Percentiles rank a stretch among this genome's conserved stretches.
Evolutionary conservation across 2,888 invertebrate genomes (phyloP).

Genomic region (Nudaria mundana): DNA sequence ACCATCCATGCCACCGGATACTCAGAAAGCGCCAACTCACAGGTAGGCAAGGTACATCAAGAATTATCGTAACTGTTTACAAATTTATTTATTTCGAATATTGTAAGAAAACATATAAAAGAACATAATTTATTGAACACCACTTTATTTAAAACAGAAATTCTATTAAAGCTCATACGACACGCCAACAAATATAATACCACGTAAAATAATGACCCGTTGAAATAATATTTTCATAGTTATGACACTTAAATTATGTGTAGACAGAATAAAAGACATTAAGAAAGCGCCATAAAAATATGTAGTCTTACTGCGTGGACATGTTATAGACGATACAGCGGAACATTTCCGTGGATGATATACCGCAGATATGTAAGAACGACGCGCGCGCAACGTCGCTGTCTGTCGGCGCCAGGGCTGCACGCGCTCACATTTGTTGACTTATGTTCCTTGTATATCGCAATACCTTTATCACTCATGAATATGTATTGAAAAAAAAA

Average conservation of each 20-base stretch:
- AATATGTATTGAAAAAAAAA: conserved; percentile 75
- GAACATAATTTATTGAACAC: conserved; percentile 24
- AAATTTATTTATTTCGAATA: conserved; percentile 21
- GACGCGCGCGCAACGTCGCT: conserved; percentile 30
- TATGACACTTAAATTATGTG: conserved; percentile 63
- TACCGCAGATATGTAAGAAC: conserved; percentile 40
- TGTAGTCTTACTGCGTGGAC: conserved; percentile 65
- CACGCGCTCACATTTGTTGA: conserved; percentile 66
- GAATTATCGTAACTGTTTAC: conserved; percentile 35
- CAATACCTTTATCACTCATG: conserved; percentile 78
- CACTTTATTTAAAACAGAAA: conserved; percentile 22
- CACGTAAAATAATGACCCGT: conserved; percentile 29
- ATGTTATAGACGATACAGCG: conserved; percentile 54
- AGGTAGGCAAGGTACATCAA: conserved; percentile 29
- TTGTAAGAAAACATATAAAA: conserved; percentile 26
- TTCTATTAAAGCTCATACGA: conserved; percentile 27
- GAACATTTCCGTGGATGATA: conserved; percentile 37
- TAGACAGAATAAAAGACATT: conserved; percentile 59
- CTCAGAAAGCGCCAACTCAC: conserved; percentile 40
- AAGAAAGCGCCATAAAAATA: conserved; percentile 65
- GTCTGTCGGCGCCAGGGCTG: conserved; percentile 37
- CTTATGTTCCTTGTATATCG: conserved; percentile 74
- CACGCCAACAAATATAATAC: conserved; percentile 18
- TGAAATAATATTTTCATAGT: conserved; percentile 56
- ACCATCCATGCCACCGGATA: conserved; percentile 24